Conservation (phyloP, 1,140 invertebrate genomes). For the Ctenoplectra terminalis region DNA sequence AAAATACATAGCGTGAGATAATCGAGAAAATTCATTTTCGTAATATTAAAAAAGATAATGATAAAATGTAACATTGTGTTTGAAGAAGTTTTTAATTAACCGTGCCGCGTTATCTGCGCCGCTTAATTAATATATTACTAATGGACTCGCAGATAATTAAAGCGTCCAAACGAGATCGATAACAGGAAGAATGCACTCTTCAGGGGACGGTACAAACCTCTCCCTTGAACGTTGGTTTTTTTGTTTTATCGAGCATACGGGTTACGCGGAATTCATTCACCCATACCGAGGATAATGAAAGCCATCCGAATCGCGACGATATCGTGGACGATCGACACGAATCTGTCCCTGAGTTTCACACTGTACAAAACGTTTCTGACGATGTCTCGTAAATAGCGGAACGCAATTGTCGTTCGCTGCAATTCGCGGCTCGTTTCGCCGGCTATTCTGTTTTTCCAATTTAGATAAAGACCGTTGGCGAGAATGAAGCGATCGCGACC, state of each 20-base stretch:
- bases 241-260: too few species aligned
- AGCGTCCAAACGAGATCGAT: neutral
- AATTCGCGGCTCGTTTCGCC: neutral
- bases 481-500: slow-evolving; percentile 39
- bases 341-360: slow-evolving; percentile 11
- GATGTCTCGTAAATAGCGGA: slow-evolving; percentile 16
- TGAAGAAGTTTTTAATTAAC: neutral
- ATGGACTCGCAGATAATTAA: neutral
- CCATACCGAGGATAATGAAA: neutral
- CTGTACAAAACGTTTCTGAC: neutral
- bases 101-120: neutral
- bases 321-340: neutral
- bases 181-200: neutral
- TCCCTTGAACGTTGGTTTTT: neutral
- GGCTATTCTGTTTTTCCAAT: slow-evolving; percentile 56
- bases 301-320: neutral
- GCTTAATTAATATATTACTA: neutral
- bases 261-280: neutral
- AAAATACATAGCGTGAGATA: too few species aligned
- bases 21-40: too few species aligned
- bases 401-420: neutral
- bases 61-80: neutral
- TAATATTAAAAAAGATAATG: too few species aligned
- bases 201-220: neutral
- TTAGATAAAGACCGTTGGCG: slow-evolving; percentile 61